phyloP scores from a whole-genome alignment of 2,888 invertebrate genomes.

The Lamproptera curius region DNA sequence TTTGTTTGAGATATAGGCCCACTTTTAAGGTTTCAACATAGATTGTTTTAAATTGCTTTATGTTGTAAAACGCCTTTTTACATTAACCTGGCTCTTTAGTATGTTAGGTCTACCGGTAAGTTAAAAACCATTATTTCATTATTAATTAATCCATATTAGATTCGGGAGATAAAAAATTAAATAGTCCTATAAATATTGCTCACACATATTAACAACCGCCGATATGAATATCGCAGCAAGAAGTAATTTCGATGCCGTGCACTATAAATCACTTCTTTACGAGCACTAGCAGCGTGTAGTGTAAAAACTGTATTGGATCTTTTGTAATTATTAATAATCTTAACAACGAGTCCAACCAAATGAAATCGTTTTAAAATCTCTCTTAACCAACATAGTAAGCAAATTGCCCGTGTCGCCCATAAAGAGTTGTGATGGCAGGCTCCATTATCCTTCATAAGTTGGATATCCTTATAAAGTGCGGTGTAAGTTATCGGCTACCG shows the following conservation, averaged over 20 bases:
- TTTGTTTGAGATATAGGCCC: no score
- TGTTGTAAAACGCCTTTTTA: no score
- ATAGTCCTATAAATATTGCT: no score
- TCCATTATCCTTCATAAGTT: slow-evolving; percentile 66
- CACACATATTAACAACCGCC: no score
- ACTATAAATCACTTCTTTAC: slow-evolving; percentile 3
- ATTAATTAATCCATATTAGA: no score
- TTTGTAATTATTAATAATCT: slow-evolving; percentile 7
- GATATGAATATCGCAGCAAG: no score
- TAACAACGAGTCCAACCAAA: slow-evolving; percentile 24
- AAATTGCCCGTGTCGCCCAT: slow-evolving; percentile 46
- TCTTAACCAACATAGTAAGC: slow-evolving; percentile 56
- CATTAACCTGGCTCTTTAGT: no score
- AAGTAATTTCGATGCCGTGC: background rate
- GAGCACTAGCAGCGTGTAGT: background rate
- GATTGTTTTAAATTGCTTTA: no score
- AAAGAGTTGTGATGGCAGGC: slow-evolving; percentile 55
- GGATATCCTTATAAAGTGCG: slow-evolving; percentile 49
- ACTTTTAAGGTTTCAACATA: no score
- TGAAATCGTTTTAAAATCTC: slow-evolving; percentile 31
- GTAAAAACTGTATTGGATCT: slow-evolving; percentile 2
- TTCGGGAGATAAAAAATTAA: no score
- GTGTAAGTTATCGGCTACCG: slow-evolving; percentile 51
- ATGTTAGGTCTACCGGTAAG: no score
- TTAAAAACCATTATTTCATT: no score